These are phyloP conservation scores for Dryomyza anilis DNA, from an alignment of 2,888 invertebrate species.

Conservation along the genomic window DNA sequence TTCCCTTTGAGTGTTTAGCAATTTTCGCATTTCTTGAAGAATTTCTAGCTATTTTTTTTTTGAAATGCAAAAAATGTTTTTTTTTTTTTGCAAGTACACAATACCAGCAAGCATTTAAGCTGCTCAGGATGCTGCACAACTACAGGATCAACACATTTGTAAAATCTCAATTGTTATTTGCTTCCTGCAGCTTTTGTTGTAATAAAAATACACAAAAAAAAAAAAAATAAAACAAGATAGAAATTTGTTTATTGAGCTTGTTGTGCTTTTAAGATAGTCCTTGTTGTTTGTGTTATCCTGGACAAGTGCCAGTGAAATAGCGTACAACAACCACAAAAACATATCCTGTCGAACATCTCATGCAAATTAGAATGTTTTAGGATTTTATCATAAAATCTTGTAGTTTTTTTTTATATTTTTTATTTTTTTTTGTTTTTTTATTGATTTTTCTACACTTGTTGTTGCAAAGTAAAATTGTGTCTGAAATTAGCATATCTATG, in stretches of 20 bases:
- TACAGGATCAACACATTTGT: conserved; percentile 20
- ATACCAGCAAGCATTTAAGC: too few relatives aligned
- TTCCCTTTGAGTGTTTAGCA: conserved; percentile 14
- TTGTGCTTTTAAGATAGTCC: conserved; percentile 20
- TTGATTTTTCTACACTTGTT: neutral
- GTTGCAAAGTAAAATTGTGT: neutral
- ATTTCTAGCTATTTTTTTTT: neutral
- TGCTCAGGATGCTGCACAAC: too few relatives aligned
- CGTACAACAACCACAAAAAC: conserved; percentile 18
- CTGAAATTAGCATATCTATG: neutral
- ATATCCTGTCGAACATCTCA: conserved; percentile 17
- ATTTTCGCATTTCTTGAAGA: conserved; percentile 14
- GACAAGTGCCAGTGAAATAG: conserved; percentile 35
- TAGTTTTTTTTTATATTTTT: neutral
- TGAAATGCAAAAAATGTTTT: too few relatives aligned
- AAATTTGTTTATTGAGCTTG: conserved; percentile 42
- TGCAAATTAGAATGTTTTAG: conserved; percentile 18
- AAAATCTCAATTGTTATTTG: conserved; percentile 21
- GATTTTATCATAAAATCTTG: conserved; percentile 7
- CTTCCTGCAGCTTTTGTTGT: conserved; percentile 34
- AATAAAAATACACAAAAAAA: conserved; percentile 3
- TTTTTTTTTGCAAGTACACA: too few relatives aligned
- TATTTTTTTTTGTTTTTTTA: conserved; percentile 3
- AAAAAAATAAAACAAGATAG: too few relatives aligned
- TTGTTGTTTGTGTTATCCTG: conserved; percentile 20